Evolutionary conservation across 2,888 invertebrate genomes (phyloP), one percentile per base, ranked within the genome.

Genomic region (Synergus japonicus): DNA sequence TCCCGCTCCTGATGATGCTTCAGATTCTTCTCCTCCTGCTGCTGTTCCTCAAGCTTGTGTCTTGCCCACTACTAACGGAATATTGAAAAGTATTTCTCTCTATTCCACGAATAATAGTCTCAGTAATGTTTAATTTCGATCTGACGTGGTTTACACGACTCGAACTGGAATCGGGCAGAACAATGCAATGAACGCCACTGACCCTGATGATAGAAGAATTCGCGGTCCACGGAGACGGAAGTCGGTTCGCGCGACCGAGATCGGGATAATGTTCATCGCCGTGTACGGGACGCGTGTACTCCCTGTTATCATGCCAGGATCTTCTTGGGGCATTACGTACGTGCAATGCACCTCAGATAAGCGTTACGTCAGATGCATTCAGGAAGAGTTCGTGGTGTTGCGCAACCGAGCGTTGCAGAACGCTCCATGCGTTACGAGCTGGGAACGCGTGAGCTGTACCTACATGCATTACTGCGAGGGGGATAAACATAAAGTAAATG

Each of bases 331-430:
- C 80, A 79, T 82, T 80, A 79, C 76, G 80, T 82, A 82, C 78
- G 81, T 83, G 83, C 82, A 81, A 80, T 81, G 78, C 83, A 81
- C 78, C 76, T 80, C 46, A 80, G 84, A 84, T 84, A 84, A 84
- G 82, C 81, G 80, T 84, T 84, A 83, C 84, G 83, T 84, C 84
- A 84, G 83, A 79, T 81, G 81, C 83, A 83, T 84, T 84, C 82
- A 84, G 84, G 84, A 84, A 84, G 84, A 84, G 84, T 78, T 79
- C 79, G 80, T 78, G 79, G 66, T 64, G 84, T 84, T 84, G 84
- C 84, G 84, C 83, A 84, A 84, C 84, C 84, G 83, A 84, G 84
- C 84, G 81, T 83, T 84, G 84, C 82, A 80, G 82, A 81, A 82
- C 80, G 81, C 81, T 82, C 67, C 82, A 83, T 84, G 84, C 83